Base-by-base conservation (phyloP, 64 coral and sea anemone genomes). In the Orbicella faveolata region DNA sequence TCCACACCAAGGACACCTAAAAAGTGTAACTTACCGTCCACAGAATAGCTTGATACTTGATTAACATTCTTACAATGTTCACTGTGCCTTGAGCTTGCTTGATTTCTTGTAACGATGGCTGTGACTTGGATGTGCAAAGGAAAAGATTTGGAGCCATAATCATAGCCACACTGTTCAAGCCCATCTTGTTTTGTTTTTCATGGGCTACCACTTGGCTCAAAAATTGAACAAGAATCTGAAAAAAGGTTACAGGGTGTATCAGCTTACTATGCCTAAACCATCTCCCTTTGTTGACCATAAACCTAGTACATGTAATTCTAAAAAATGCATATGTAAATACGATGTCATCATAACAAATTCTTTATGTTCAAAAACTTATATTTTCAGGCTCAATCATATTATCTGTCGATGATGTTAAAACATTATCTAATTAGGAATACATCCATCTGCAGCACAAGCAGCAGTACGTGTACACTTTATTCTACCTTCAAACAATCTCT, bases 151-250 rank as follows among this genome's bases (percentile, higher is more conserved):
- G 97, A 13, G 97, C 94, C 91, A 99, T 96, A 8, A 99, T 99
- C 97, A 99, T 99, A 2, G 97, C 91, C 16, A 99, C 97, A 34
- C 95, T 99, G 91, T 96, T 99, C 3, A 96, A 66, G n/a, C 90
- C 87, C 97, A 99, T 99, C 69, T 99, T 99, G 88, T 99, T 99
- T 0, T 93, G 87, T 73, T 99, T 96, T 59, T 99, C 94, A 12
- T 95, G 79, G 21, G 78, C 39, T 18, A 94, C 90, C 12, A 99
- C 91, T 75, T 89, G 80, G 18, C 87, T 92, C 25, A 99, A 87
- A 73, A 99, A 99, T 34, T 84, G 72, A n/a, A 99, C 88, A 33
- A 99, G 90, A 73, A 96, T 88, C 97, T 99, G 80, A 30, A 89
- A 78, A n/a, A 30, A 13, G 44, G 44, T 48, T 6, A 48, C 44